phyloP scores from a whole-genome alignment of 1,140 invertebrate species.

The Ceratina japonica region DNA sequence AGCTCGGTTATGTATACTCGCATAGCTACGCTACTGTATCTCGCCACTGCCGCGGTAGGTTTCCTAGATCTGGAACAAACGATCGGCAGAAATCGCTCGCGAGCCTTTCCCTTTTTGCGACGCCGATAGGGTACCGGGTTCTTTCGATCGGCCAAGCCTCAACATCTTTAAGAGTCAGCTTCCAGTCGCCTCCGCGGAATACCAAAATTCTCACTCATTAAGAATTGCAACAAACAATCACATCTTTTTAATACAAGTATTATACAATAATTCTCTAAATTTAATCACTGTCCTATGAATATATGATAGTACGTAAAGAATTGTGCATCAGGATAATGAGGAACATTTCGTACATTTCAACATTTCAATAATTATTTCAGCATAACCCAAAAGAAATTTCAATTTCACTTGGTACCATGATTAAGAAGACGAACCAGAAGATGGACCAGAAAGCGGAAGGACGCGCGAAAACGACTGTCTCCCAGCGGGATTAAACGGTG shows the following conservation, averaged over 20 bases:
- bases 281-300: too few species aligned
- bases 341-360: too few species aligned
- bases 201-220: background rate
- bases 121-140: slow-evolving; percentile 33
- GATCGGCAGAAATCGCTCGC: slow-evolving; percentile 46
- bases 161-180: background rate
- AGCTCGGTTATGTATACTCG: background rate
- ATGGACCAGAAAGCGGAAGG: slow-evolving; percentile 25
- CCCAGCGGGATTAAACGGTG: slow-evolving; percentile 9
- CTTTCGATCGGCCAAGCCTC: background rate
- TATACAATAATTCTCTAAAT: too few species aligned
- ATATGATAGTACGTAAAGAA: too few species aligned
- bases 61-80: slow-evolving; percentile 58
- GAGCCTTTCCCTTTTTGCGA: slow-evolving; percentile 43
- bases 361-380: too few species aligned
- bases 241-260: too few species aligned
- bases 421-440: background rate
- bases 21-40: slow-evolving; percentile 48
- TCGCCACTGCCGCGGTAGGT: slow-evolving; percentile 41
- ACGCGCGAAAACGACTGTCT: background rate
- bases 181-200: slow-evolving; percentile 21
- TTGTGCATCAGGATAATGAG: too few species aligned
- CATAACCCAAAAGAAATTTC: too few species aligned
- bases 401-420: too few species aligned
- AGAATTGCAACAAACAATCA: too few species aligned